These are phyloP conservation scores for Amblyjoppa fuscipennis DNA, from an alignment of 2,888 invertebrate genomes.

Conservation along the genomic window DNA sequence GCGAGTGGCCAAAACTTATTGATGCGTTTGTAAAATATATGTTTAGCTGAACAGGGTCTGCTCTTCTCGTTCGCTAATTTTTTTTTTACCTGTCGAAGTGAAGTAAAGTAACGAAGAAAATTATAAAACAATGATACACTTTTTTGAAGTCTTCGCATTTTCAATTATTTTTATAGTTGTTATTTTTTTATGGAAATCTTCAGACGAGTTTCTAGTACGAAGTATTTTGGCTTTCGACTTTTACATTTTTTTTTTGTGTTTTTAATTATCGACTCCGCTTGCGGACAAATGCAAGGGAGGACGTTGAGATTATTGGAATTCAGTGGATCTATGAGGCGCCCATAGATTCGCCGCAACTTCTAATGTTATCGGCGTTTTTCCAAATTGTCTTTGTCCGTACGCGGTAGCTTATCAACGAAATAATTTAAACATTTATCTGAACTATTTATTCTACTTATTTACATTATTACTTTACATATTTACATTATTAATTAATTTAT, in stretches of 20 bases:
- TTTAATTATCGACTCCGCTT: not conserved
- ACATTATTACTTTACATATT: too few relatives aligned
- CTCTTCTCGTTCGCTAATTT: not conserved
- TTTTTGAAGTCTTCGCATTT: not conserved
- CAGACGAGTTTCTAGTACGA: not conserved
- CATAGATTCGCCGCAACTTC: not conserved
- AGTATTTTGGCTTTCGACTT: not conserved
- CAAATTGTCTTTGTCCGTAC: not conserved
- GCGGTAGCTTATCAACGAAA: not conserved
- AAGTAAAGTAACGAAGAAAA: too few relatives aligned
- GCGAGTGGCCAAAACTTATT: not conserved
- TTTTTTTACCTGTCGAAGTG: too few relatives aligned
- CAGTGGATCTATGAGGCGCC: not conserved
- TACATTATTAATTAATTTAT: too few relatives aligned
- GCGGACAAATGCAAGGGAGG: not conserved
- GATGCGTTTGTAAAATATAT: not conserved
- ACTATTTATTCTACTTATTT: too few relatives aligned
- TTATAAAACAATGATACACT: too few relatives aligned
- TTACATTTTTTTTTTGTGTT: conserved; percentile 14
- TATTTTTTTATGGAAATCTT: not conserved
- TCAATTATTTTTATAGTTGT: not conserved
- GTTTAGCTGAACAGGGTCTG: not conserved
- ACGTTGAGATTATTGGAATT: not conserved
- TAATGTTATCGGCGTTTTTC: not conserved
- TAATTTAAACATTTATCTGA: too few relatives aligned